Evolutionary conservation across 2,113 vertebrate species (phyloP), one percentile per base, ranked within the genome.

Genomic region (Spheniscus mendiculus): DNA sequence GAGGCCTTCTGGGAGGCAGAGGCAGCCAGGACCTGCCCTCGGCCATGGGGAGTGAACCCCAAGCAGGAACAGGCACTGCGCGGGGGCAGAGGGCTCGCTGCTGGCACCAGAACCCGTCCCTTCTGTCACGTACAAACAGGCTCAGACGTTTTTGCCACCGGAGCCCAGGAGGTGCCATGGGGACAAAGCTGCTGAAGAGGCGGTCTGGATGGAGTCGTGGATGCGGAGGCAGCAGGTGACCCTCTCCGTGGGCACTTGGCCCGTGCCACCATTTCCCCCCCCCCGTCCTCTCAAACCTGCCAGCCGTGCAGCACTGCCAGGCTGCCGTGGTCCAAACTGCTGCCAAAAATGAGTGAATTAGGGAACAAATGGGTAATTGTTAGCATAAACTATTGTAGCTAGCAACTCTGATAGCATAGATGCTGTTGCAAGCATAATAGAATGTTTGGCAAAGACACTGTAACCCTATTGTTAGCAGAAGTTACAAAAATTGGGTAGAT

Each of bases 91-190:
- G 52, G 70, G 22, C 38, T 73, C 21, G n/a, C n/a, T 18, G 21
- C 50, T 3, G 40, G 72, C 32, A 9, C 40, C 53, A 15, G 25
- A 4, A n/a, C 5, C 42, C 55, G 1, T 9, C 32, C 42, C 34
- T 45, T 16, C 8, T 20, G 2, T 10, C 10, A 21, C 4, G 1
- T 6, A n/a, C 55, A 9, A 20, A n/a, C 3, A 14, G 18, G 14
- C 42, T 47, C 10, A 4, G 13, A 7, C 4, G 7, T 9, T 47
- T 58, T 21, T 36, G 18, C 72, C 53, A 6, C 53, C 3, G 2
- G 30, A 21, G 30, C 52, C 52, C 72, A 20, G 71, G 30, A 44
- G 52, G 30, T 44, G 38, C 50, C 4, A 12, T 58, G 45, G 70
- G 59, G 59, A 25, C 36, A 20, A 29, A 34, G 59, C 59, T 12